Evolutionary conservation across 2,797 vertebrate species (phyloP), one percentile per base, ranked within the genome.

Genomic region (Nannoperca australis): DNA sequence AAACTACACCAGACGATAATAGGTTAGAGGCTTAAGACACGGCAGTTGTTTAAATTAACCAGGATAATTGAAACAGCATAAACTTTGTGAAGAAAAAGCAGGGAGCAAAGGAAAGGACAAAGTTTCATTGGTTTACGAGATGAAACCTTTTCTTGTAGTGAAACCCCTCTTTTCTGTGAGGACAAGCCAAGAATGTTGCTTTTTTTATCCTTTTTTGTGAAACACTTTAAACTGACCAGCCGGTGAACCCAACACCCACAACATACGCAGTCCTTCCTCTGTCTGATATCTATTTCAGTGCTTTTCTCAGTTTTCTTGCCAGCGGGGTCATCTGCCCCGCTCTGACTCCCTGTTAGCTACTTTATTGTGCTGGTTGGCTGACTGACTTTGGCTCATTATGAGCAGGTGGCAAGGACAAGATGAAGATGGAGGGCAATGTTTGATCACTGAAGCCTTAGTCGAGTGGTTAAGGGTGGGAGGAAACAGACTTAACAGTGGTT

Each of bases 281-380:
- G 60, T 58, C 71, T 86, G 61, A 79, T 85, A 85, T 88, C 83
- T 74, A 73, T 78, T 91, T 81, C 68, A 63, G 67, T 49, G 67
- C 63, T 83, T 78, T 77, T 91, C 90, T 92, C 84, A 85, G 90
- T 88, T 76, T 88, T 24, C 78, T 60, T 90, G 87, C 89, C 92
- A 92, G 85, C 56, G 32, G 51, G 69, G 54, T 87, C 79, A 78
- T 91, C 87, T 84, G 75, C 70, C 73, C 72, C 44, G 72, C 65
- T 77, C 63, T 9, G 67, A 84, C 85, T 88, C 88, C 76, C 79
- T 84, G 73, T 86, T 86, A 87, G 88, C 81, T 88, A 54, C 91
- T 88, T 86, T 78, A 88, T 59, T 59, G 88, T 73, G 78, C 78
- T 38, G 78, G 75, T 86, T 83, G 84, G 79, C 79, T 75, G 80